These are phyloP conservation scores for Orchesella cincta DNA, from an alignment of 1,140 invertebrate genomes.

Conservation along the genomic window DNA sequence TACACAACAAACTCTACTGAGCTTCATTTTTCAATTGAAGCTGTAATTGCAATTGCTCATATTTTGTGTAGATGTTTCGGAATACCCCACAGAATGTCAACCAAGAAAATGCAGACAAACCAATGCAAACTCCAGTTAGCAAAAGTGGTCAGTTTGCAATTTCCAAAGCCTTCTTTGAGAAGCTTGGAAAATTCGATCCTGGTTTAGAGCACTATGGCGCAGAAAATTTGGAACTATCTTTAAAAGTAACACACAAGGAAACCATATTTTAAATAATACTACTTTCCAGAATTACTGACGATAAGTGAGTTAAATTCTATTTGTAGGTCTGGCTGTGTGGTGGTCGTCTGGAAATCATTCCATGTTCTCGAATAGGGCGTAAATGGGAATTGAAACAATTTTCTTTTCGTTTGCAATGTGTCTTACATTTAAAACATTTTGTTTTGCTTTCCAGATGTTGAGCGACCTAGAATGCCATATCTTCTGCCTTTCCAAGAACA, in stretches of 20 bases:
- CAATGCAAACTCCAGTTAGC: too few species aligned
- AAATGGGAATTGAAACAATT: constrained; percentile 59
- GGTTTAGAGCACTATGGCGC: constrained; percentile 69
- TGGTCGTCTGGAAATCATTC: constrained; percentile 65
- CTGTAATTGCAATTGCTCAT: too few species aligned
- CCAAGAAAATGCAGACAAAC: too few species aligned
- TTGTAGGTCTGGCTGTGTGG: constrained; percentile 69
- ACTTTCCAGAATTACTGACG: not conserved
- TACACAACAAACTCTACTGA: too few species aligned
- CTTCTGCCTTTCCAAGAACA: constrained; percentile 88
- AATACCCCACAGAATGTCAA: too few species aligned
- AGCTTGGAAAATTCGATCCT: constrained; percentile 66
- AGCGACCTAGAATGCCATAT: too few species aligned
- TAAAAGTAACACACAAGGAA: constrained; percentile 60
- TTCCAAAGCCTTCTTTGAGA: constrained; percentile 62
- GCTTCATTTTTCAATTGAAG: too few species aligned
- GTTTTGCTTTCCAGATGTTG: not conserved
- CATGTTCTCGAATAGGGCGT: constrained; percentile 72
- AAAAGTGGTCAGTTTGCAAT: constrained; percentile 67
- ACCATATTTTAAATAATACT: too few species aligned
- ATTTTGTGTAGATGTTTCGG: too few species aligned
- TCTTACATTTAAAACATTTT: too few species aligned
- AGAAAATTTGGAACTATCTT: constrained; percentile 68
- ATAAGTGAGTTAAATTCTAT: not conserved
- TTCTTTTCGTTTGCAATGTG: constrained; percentile 61